Base-by-base conservation (phyloP, 2,797 vertebrate genomes). In the Pangasius djambal region DNA sequence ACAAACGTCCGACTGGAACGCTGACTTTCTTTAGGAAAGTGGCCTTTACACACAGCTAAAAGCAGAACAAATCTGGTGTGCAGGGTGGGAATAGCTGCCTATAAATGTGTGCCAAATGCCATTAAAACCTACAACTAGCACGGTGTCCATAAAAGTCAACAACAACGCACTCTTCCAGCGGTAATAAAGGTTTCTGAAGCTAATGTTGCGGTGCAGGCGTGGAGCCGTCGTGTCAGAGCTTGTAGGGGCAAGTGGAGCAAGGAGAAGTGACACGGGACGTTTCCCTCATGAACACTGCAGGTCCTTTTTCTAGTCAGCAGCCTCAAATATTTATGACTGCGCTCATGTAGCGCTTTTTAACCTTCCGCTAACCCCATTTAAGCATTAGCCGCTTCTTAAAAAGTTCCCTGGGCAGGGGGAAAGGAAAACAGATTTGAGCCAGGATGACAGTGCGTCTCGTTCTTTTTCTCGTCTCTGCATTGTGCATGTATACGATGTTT, bases 241-340 rank as follows among this genome's bases (percentile, higher is more conserved):
- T 95, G 95, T 94, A 94, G 95, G 95, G 94, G 94, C 95, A 96
- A 96, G 94, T 95, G 93, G 93, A 94, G 94, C 91, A 90, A 90
- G 67, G 79, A 70, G 87, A 81, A 85, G 85, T 91, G 90, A 91
- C 90, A 90, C 48, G 72, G 88, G 86, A 81, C 59, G 70, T 87
- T 74, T 90, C 89, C 93, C 93, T 92, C 88, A 89, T 93, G 94
- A 96, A 93, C 92, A 86, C 88, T 65, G 89, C 82, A 50, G 85
- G 82, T 91, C 92, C 92, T 94, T 92, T 94, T 92, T 90, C 89
- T 22, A 92, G 92, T 92, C 90, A 91, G 89, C 92, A 94, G 93
- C 70, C 94, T 97, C 89, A 96, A 97, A 96, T 95, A 96, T 96
- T 95, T 89, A 96, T 96, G 94, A 95, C 92, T 92, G 93, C 95